These are phyloP conservation scores for Hoplostethus mediterraneus DNA, from an alignment of 2,797 vertebrate genomes.

Conservation along the genomic window DNA sequence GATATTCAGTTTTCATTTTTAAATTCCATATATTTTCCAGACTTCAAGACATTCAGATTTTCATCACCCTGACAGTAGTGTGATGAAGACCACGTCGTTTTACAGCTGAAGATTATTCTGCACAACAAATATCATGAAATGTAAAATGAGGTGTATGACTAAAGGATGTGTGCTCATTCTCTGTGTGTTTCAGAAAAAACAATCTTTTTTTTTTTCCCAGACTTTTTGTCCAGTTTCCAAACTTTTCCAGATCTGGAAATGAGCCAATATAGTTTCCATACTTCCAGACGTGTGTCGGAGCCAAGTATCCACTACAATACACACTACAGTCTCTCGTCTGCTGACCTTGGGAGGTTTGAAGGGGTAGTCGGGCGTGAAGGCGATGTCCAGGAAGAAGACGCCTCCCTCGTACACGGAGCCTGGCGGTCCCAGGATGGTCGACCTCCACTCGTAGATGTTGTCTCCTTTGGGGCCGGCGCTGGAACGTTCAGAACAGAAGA, in stretches of 20 bases:
- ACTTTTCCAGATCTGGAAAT: conserved; percentile 6
- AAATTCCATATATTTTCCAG: too few species aligned
- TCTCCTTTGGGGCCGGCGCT: conserved; percentile 92
- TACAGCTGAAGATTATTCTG: not conserved
- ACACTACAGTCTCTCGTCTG: not conserved
- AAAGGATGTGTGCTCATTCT: not conserved
- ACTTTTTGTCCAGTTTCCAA: not conserved
- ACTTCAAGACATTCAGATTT: too few species aligned
- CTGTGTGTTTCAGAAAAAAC: too few species aligned
- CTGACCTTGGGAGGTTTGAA: conserved; percentile 94
- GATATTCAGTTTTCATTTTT: too few species aligned
- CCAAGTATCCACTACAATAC: conserved; percentile 16
- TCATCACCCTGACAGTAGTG: too few species aligned
- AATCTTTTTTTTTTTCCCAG: too few species aligned
- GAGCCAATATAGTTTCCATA: not conserved
- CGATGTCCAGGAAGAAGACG: conserved; percentile 92
- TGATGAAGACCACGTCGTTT: too few species aligned
- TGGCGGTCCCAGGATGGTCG: conserved; percentile 91
- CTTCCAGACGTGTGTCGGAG: not conserved
- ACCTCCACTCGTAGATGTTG: conserved; percentile 93
- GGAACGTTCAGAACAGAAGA: conserved; percentile 59
- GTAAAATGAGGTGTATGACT: too few species aligned
- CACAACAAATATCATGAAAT: not conserved
- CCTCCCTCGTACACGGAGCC: conserved; percentile 92
- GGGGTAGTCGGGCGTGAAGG: conserved; percentile 92